A percentile compares a stretch with the other conserved stretches of the same genome.
These are phyloP conservation scores for Blastobasis lacticolella DNA, from an alignment of 2,888 invertebrate species.

Conservation along the genomic window DNA sequence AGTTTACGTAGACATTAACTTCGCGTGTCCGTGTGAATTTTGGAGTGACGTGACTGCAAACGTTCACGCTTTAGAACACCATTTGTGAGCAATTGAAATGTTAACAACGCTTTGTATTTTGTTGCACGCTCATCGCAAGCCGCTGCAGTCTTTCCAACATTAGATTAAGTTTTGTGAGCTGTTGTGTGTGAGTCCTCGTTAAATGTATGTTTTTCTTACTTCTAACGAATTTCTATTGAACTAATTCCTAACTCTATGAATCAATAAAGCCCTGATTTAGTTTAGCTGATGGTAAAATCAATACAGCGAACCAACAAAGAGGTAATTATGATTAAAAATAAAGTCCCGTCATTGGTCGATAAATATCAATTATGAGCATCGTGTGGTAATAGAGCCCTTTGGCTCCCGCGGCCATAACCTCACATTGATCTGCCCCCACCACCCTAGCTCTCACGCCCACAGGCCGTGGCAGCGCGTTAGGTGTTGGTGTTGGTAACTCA, in stretches of 20 bases:
- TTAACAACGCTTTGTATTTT: slow-evolving; percentile 27
- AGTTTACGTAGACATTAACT: slow-evolving; percentile 32
- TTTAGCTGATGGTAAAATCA: too few species aligned
- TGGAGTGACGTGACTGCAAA: slow-evolving; percentile 33
- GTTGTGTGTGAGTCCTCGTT: slow-evolving; percentile 1
- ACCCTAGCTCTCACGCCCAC: slow-evolving; percentile 18
- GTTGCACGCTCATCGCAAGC: slow-evolving; percentile 50
- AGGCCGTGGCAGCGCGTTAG: slow-evolving; percentile 8
- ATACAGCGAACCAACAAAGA: neutral
- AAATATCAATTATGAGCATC: slow-evolving; percentile 35
- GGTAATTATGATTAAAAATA: neutral
- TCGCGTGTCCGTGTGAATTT: slow-evolving; percentile 46
- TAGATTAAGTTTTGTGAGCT: slow-evolving; percentile 29
- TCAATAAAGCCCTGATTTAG: too few species aligned
- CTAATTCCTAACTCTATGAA: neutral
- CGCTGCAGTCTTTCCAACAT: slow-evolving; percentile 66
- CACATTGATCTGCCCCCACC: slow-evolving; percentile 25
- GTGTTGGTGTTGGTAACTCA: slow-evolving; percentile 10
- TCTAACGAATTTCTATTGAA: neutral
- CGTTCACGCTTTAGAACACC: slow-evolving; percentile 39
- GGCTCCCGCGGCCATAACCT: slow-evolving; percentile 23
- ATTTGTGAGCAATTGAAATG: slow-evolving; percentile 22
- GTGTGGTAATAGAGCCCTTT: slow-evolving; percentile 30
- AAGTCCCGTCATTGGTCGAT: slow-evolving; percentile 27
- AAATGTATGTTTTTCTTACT: neutral